Base-by-base conservation (phyloP, 35 echinoderm and acorn worm genomes). In the Ophiothrix spiculata region DNA sequence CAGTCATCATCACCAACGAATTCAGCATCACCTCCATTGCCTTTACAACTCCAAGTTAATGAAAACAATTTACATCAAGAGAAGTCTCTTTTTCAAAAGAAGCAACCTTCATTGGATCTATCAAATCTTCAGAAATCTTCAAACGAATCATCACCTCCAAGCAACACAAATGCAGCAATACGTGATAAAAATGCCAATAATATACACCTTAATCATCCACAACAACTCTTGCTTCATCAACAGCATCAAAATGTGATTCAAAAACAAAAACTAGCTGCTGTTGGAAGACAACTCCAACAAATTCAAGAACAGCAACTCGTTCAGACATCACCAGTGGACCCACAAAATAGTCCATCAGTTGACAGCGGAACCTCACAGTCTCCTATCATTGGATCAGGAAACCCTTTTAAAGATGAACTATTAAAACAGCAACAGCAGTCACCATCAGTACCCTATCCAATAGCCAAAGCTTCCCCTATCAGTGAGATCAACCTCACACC, bases 381-480 rank as follows among this genome's bases (percentile, higher is more conserved):
- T 36, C 76, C 83, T 63, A 74, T 46, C 54, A 54, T 74, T 46
- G 11, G 84, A 76, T 45, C 88, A 17, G 90, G 91, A 38, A 98
- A 98, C 69, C 95, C 95, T 35, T 98, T 98, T 77, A 81, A 81
- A 32, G 76, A 90, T 38, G 95, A 98, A 23, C 34, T 93, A 12
- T 40, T 92, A 29, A 31, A 37, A 13, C 85, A 85, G 34, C 76
- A 92, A 33, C 89, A 95, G 42, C 63, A 74, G 42, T 46, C 81
- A 34, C 33, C 64, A 32, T 54, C 81, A 3, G 80, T 83, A 31
- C 63, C 45, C 39, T 79, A 90, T 56, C 75, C 84, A 36, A 76
- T 85, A 64, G 25, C 60, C 29, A 37, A 90, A 56, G 81, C 81
- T 81, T 82, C 84, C 84, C 21, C 85, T 87, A 39, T 36, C 76